phyloP scores from a whole-genome alignment of 2,888 invertebrate genomes.

The Drosophila testacea region DNA sequence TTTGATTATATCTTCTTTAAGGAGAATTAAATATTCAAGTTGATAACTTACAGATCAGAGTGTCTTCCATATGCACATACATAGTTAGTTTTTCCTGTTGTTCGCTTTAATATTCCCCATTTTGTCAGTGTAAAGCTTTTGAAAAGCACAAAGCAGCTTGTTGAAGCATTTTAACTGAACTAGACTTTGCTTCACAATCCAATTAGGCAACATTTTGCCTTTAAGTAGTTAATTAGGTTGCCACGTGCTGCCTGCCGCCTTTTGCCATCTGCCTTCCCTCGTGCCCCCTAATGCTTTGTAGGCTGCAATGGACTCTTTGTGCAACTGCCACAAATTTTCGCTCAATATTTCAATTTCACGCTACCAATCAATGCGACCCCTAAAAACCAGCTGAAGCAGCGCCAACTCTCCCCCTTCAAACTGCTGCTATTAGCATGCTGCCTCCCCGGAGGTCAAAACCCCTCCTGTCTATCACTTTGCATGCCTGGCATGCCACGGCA shows the following conservation, averaged over 20 bases:
- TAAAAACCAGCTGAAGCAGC: conserved; percentile 39
- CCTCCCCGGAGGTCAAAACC: background rate
- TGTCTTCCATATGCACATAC: no score
- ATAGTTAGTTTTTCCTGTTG: no score
- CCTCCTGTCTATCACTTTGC: conserved; percentile 37
- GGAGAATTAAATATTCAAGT: background rate
- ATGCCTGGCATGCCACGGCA: conserved; percentile 53
- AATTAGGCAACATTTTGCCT: conserved; percentile 60
- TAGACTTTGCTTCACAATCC: conserved; percentile 44
- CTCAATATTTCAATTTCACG: conserved; percentile 75
- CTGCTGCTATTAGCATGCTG: conserved; percentile 16
- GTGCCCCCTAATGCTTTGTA: conserved; percentile 6
- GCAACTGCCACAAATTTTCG: conserved; percentile 58
- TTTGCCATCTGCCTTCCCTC: background rate
- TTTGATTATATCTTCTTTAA: background rate
- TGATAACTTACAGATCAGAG: background rate
- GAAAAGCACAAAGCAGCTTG: background rate
- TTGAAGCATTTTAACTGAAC: conserved; percentile 15
- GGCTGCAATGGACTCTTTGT: conserved; percentile 9
- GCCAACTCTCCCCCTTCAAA: background rate
- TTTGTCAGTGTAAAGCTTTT: background rate
- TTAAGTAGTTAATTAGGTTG: conserved; percentile 59
- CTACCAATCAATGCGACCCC: conserved; percentile 71
- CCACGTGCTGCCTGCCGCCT: conserved; percentile 29
- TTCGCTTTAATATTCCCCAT: background rate